Evolutionary conservation across 2,888 invertebrate genomes (phyloP).

Genomic region (Orchestes rusci): DNA sequence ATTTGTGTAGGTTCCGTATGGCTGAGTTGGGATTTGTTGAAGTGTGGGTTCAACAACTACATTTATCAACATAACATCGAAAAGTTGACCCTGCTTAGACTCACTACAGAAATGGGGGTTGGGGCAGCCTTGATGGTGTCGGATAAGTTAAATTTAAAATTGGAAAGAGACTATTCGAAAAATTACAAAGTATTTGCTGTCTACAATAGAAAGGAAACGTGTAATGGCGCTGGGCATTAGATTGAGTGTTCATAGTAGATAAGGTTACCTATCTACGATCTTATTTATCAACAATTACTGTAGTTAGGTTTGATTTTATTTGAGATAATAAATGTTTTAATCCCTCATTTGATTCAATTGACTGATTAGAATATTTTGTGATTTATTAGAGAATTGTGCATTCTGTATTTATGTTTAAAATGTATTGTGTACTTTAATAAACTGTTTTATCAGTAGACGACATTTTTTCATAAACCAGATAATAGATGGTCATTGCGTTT

Average conservation of each 20-base stretch:
- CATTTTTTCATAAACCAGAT: no score
- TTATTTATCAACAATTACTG: no score
- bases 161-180: conserved; percentile 64
- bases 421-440: no score
- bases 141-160: conserved; percentile 54
- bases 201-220: conserved; percentile 13
- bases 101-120: conserved; percentile 70
- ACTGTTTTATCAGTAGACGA: no score
- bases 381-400: no score
- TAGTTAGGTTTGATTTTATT: neutral
- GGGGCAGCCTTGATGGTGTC: conserved; percentile 85
- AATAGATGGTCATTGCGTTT: no score
- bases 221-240: conserved; percentile 5
- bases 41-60: conserved; percentile 59
- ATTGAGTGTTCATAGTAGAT: neutral
- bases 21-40: conserved; percentile 81
- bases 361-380: no score
- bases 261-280: no score
- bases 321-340: neutral
- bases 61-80: conserved; percentile 46
- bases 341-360: no score
- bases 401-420: no score
- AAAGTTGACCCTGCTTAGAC: conserved; percentile 57
- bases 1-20: conserved; percentile 94
- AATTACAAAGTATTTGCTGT: conserved; percentile 58